Base-by-base conservation (phyloP, 2,113 vertebrate species). In the Notothenia rossii region DNA sequence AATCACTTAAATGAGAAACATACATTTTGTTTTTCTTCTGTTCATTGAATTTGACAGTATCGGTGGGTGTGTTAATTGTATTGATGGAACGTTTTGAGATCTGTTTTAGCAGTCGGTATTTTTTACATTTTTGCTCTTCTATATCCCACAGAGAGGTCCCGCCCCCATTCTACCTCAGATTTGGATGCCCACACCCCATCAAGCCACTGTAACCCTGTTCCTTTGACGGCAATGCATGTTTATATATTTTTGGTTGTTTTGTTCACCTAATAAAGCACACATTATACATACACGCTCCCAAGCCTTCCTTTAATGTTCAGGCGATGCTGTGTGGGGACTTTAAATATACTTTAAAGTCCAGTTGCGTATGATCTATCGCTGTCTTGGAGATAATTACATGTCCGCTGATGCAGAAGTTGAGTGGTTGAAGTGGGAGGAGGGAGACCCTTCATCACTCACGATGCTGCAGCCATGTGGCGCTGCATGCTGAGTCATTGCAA, bases 251-350 rank as follows among this genome's bases (percentile, higher is more conserved):
- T 83, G 83, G 92, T 93, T 93, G 94, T 94, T 94, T 93, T 90
- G 83, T 93, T 92, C 68, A 53, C 88, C 83, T 91, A 95, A 95
- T 95, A 95, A 95, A 95, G 94, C 94, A 95, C 93, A 95, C 93
- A 81, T 81, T 85, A 89, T 81, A 86, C 85, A 81, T 62, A 69
- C 15, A 25, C n/a, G 51, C 20, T 43, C 62, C 29, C 12, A 25
- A 46, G 66, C n/a, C 25, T 80, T 79, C 29, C 36, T 82, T 58
- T 64, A 12, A 6, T 75, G 10, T 73, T 82, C 50, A 45, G 22
- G 43, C 43, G 20, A 36, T 25, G 36, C 15, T 1, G n/a, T 51
- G 45, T 46, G 7, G 33, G 29, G 54, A 66, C 61, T 7, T 56
- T 51, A 17, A 61, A 33, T 13, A 7, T n/a, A 0, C 6, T 59